phyloP scores from a whole-genome alignment of 2,797 vertebrate species.

The Darevskia mixta region DNA sequence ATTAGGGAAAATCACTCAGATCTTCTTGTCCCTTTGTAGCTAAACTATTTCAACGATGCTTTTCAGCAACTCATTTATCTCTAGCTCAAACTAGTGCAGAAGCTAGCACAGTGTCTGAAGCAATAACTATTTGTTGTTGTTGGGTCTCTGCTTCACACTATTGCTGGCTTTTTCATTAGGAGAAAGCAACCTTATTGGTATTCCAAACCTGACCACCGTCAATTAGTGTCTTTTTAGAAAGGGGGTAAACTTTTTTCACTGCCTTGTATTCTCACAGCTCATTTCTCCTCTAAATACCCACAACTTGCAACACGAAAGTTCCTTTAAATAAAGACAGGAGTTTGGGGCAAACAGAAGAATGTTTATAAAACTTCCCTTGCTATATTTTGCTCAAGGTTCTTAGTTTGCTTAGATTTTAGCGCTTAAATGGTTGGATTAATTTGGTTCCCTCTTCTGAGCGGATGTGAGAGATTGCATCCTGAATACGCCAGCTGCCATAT shows the following conservation, averaged over 20 bases:
- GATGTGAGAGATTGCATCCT: neutral
- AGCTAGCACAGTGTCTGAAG: slow-evolving; percentile 3
- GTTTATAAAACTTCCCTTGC: neutral
- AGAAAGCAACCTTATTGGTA: neutral
- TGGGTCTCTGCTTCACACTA: neutral
- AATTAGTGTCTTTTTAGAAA: neutral
- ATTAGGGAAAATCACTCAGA: neutral
- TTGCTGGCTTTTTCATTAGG: slow-evolving; percentile 18
- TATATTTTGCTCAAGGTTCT: neutral
- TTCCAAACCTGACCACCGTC: slow-evolving; percentile 21
- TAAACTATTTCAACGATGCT: neutral
- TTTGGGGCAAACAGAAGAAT: neutral
- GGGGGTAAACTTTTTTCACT: neutral
- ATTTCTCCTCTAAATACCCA: slow-evolving; percentile 14
- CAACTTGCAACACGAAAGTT: slow-evolving; percentile 11
- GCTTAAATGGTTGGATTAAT: neutral
- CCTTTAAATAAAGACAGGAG: neutral
- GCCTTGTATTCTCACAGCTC: neutral
- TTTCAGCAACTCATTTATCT: neutral
- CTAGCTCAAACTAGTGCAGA: neutral
- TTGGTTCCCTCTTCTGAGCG: neutral
- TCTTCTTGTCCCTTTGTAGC: neutral
- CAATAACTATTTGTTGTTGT: slow-evolving; percentile 9
- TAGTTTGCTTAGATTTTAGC: neutral
- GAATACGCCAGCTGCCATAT: neutral